Base-by-base conservation (phyloP, 2,888 invertebrate genomes). In the Elegia similella region DNA sequence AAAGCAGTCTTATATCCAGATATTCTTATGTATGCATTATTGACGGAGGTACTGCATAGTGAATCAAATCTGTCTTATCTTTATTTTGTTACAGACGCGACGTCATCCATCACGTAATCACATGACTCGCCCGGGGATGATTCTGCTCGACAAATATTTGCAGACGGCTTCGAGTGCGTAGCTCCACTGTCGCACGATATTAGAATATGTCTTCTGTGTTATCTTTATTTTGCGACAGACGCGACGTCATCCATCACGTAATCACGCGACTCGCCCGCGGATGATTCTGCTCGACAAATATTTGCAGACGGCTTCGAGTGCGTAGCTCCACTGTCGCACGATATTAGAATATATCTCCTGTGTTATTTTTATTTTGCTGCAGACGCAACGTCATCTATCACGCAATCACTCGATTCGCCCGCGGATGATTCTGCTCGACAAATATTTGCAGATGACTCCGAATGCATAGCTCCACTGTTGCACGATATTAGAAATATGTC, bases 91-190 rank as follows among this genome's bases (percentile, higher is more conserved):
- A 30, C 61, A 65, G 59, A 55, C 55, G 44, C 64, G 73, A 70
- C 74, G 76, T 72, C 81, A 86, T 87, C 86, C 84, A 86, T 87
- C 86, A 86, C 77, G 77, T 80, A 85, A 86, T 86, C 84, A 82
- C 80, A 69, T 72, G 78, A 72, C 77, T 79, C 75, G 75, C 78
- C 75, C 76, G 76, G 76, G 80, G 84, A 84, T 84, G 82, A 83
- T 82, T 86, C 85, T 81, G 69, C 79, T 77, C 75, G 72, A 78
- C 84, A 84, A 88, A 88, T 87, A 86, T 88, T 88, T 87, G 86
- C 67, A 62, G 68, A 75, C 76, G 77, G 74, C 79, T 80, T 82
- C 65, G 64, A 48, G 53, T n/a, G 57, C 47, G 56, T 60, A 63
- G 59, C 23, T 66, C 63, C 85, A 60, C 64, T 80, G 68, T 67